phyloP scores from a whole-genome alignment of 2,113 vertebrate species.

The Rafetus swinhoei region DNA sequence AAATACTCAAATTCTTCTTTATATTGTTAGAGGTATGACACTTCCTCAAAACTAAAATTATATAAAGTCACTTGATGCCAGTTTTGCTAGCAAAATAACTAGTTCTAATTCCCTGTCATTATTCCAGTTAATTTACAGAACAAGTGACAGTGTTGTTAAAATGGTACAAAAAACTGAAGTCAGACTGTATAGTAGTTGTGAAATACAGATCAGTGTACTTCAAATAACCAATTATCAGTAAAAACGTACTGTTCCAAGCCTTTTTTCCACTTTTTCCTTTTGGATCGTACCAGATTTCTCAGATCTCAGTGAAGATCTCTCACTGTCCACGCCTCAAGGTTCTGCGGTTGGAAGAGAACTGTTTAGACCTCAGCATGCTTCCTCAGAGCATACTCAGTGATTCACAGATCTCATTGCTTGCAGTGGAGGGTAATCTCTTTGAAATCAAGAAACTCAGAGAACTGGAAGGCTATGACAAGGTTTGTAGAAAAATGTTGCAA shows the following conservation, averaged over 20 bases:
- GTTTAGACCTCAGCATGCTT: slow-evolving; percentile 92
- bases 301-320: slow-evolving; percentile 87
- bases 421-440: slow-evolving; percentile 97
- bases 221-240: not conserved
- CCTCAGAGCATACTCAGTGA: slow-evolving; percentile 89
- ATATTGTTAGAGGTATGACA: not conserved
- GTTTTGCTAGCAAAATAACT: not conserved
- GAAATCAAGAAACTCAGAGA: slow-evolving; percentile 94
- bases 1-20: not conserved
- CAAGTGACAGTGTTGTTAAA: not conserved
- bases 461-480: slow-evolving; percentile 95
- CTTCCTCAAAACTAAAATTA: not conserved
- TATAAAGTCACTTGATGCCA: not conserved
- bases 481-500: slow-evolving; percentile 62
- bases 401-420: slow-evolving; percentile 95
- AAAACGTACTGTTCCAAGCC: not conserved
- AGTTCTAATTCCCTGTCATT: not conserved
- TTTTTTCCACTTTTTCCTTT: not conserved
- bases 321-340: slow-evolving; percentile 94
- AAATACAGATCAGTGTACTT: not conserved
- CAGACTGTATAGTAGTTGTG: not conserved
- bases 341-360: slow-evolving; percentile 96
- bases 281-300: slow-evolving; percentile 85
- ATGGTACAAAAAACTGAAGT: not conserved
- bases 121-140: not conserved